A percentile compares a stretch with the other conserved stretches of the same genome.
Evolutionary conservation across 2,888 invertebrate genomes (phyloP).

Genomic region (Hedychridium roseum): DNA sequence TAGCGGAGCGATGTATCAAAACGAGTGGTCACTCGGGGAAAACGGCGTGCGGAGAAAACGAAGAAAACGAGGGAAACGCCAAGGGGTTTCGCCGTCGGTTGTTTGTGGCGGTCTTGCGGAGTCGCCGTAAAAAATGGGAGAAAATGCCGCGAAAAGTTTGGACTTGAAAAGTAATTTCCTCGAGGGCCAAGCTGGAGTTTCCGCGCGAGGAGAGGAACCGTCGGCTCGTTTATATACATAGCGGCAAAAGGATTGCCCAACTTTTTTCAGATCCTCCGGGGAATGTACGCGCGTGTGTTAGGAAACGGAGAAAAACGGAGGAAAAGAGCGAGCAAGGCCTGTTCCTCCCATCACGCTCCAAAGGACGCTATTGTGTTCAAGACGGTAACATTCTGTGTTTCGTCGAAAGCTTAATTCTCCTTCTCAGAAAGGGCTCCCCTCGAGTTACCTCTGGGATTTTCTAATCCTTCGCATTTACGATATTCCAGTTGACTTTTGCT

Average conservation of each 20-base stretch:
- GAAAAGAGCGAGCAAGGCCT: background rate
- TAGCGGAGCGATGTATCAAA: constrained; percentile 42
- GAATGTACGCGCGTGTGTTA: no score
- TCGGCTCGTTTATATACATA: constrained; percentile 21
- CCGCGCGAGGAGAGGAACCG: constrained; percentile 28
- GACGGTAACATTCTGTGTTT: no score
- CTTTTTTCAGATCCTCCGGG: no score
- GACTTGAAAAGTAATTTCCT: constrained; percentile 41
- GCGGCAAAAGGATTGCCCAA: constrained; percentile 22
- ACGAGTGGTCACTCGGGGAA: constrained; percentile 37
- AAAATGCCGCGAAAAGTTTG: constrained; percentile 39
- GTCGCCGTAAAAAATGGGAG: constrained; percentile 22
- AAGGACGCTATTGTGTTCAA: no score
- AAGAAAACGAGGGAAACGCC: constrained; percentile 25
- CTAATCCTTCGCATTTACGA: no score
- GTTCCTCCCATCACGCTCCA: background rate
- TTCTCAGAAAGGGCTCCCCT: no score
- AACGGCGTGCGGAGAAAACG: constrained; percentile 34
- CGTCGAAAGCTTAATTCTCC: constrained; percentile 17
- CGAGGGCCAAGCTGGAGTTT: constrained; percentile 26
- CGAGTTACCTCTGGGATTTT: no score
- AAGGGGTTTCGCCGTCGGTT: constrained; percentile 9
- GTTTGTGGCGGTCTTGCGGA: no score
- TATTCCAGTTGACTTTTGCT: no score
- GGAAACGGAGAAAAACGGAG: background rate